Evolutionary conservation across 2,797 vertebrate species (phyloP).

Genomic region (Echiichthys vipera): DNA sequence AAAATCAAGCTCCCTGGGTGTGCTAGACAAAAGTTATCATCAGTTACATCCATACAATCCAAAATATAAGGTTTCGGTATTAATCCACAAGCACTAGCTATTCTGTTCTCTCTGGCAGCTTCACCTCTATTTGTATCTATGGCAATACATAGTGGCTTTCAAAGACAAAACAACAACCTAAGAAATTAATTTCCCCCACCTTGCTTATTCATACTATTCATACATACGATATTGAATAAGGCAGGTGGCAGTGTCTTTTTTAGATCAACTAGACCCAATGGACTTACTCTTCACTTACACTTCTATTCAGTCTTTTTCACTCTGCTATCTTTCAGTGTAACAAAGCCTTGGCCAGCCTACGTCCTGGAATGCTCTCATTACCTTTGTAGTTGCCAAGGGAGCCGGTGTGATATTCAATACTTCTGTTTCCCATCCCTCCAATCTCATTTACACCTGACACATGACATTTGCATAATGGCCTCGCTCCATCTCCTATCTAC

Average conservation of each 20-base stretch:
- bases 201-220: not conserved
- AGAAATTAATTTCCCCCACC: not conserved
- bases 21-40: not conserved
- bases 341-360: constrained; percentile 52
- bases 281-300: constrained; percentile 10
- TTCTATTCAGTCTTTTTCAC: constrained; percentile 30
- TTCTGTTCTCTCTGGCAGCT: not conserved
- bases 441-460: constrained; percentile 86
- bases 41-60: not conserved
- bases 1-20: not conserved
- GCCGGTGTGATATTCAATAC: constrained; percentile 76
- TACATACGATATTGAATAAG: too few species aligned
- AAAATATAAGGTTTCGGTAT: not conserved
- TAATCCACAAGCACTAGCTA: not conserved
- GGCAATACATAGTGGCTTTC: not conserved
- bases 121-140: not conserved
- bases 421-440: constrained; percentile 78
- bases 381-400: constrained; percentile 74
- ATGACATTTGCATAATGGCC: constrained; percentile 83
- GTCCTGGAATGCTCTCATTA: constrained; percentile 76
- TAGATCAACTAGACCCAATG: constrained; percentile 35
- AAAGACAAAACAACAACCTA: constrained; percentile 1
- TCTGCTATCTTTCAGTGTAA: constrained; percentile 49
- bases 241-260: constrained; percentile 25
- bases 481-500: constrained; percentile 70